phyloP scores from a whole-genome alignment of 2,797 vertebrate species.

The Furcifer pardalis region DNA sequence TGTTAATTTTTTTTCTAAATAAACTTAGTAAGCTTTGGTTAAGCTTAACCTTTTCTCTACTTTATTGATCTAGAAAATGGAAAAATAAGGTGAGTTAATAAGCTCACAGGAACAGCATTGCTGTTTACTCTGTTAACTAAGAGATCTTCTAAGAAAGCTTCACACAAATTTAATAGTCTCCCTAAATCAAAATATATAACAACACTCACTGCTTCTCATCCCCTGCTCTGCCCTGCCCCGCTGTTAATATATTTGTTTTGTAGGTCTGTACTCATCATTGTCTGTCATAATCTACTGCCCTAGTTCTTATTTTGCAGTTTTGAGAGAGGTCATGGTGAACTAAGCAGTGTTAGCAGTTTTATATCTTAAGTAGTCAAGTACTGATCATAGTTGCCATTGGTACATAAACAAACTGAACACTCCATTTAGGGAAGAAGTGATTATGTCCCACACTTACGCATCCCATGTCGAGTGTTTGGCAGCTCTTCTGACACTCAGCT shows the following conservation, averaged over 20 bases:
- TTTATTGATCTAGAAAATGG: too few relatives aligned
- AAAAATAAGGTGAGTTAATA: too few relatives aligned
- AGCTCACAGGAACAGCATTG: too few relatives aligned
- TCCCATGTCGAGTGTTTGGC: conserved; percentile 85
- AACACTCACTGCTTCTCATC: background rate
- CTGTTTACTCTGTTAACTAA: too few relatives aligned
- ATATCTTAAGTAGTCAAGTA: background rate
- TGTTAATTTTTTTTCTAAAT: too few relatives aligned
- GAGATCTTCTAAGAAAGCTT: too few relatives aligned
- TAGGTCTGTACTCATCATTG: background rate
- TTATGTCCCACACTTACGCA: conserved; percentile 82
- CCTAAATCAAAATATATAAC: background rate
- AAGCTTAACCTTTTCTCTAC: too few relatives aligned
- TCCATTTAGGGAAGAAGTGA: too few relatives aligned
- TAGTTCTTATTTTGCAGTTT: background rate
- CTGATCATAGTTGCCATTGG: background rate
- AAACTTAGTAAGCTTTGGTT: too few relatives aligned
- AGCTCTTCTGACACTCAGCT: conserved; percentile 89
- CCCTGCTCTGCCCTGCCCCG: background rate
- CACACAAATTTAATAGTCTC: too few relatives aligned
- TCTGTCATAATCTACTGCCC: background rate
- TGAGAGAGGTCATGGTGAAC: background rate
- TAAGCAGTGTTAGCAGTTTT: background rate
- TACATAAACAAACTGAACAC: background rate
- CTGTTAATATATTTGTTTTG: background rate